Evolutionary conservation across 2,797 vertebrate species (phyloP).

Genomic region (Melanotaenia trifasciata): DNA sequence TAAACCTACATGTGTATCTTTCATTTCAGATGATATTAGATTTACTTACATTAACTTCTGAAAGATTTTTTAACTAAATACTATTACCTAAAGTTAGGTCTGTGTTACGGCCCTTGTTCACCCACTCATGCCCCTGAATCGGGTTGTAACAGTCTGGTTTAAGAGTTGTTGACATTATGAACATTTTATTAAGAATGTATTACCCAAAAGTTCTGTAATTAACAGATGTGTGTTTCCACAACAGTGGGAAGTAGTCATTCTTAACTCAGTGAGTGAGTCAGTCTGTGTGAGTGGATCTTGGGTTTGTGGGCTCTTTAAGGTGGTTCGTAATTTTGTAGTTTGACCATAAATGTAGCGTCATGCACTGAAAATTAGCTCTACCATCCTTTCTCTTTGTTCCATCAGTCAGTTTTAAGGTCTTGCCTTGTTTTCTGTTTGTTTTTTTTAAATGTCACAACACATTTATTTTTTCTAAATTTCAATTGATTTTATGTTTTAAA

Average conservation of each 20-base stretch:
- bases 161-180: background rate
- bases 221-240: constrained; percentile 1
- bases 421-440: too few species aligned
- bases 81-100: background rate
- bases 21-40: background rate
- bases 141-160: too few species aligned
- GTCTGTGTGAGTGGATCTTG: background rate
- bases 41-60: background rate
- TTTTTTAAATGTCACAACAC: too few species aligned
- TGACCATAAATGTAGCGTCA: background rate
- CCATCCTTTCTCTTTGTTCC: background rate
- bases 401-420: background rate
- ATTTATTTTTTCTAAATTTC: too few species aligned
- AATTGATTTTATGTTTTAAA: background rate
- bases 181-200: background rate
- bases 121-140: too few species aligned
- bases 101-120: too few species aligned
- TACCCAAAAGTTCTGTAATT: background rate
- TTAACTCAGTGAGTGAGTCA: background rate
- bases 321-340: background rate
- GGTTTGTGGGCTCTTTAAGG: background rate
- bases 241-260: background rate
- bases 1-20: background rate
- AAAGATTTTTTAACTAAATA: too few species aligned
- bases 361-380: background rate